Evolutionary conservation across 1,140 invertebrate species (phyloP), one percentile per base, ranked within the genome.

Genomic region (Epicauta chinensis): DNA sequence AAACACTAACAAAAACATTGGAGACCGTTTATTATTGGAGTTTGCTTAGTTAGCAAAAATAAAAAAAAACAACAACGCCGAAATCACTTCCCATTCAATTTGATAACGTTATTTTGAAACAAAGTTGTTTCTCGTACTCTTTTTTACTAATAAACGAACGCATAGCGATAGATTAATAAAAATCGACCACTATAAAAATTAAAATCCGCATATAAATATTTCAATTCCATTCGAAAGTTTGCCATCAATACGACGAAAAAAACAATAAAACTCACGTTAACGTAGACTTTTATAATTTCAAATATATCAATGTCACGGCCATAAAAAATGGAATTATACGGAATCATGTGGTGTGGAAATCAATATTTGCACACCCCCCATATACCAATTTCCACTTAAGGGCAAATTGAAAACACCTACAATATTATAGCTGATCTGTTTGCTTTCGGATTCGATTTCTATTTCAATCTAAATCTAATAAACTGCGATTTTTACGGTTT

Each of bases 51-150:
- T 51, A 42, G 49, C 49, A 51, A 42, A 42, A 51, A 51, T 5
- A 23, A 23, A 23, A 7, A 3, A 23, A 3, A 3, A 23, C 17
- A 39, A 51, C 49, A 35, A 43, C 30, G 23, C 5, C 10, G 39
- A 43, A 51, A 51, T 51, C 41, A 51, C 49, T 42, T 51, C 49
- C 30, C 23, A 42, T 53, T 40, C 51, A 37, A 53, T 53, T 53
- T 43, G 45, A 47, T 53, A 53, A 53, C 43, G 45, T 53, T 39
- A 45, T 53, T 53, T 53, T 47, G 43, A 41, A 46, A 53, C 41
- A 37, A 46, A 53, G 46, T 29, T 23, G 23, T 23, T 23, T 7
- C 23, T n/a, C n/a, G n/a, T n/a, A n/a, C n/a, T n/a, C n/a, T n/a
- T n/a, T n/a, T n/a, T n/a, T n/a, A n/a, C n/a, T n/a, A n/a, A n/a